A percentile compares a stretch with the other conserved stretches of the same genome.
phyloP scores from a whole-genome alignment of 2,113 vertebrate species.

The Menura novaehollandiae region DNA sequence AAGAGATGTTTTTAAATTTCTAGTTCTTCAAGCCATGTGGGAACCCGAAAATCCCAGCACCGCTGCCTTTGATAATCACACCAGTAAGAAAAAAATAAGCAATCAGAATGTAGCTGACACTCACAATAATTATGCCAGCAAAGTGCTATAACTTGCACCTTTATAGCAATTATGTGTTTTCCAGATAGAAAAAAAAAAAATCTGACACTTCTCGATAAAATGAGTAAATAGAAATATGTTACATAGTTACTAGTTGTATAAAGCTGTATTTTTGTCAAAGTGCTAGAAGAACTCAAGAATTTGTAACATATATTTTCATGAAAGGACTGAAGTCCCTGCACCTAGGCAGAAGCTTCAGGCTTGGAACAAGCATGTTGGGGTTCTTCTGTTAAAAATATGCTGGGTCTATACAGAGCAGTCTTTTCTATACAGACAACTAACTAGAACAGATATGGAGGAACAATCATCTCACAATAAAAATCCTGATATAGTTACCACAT shows the following conservation, averaged over 20 bases:
- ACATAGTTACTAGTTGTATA: background rate
- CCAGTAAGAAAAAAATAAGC: background rate
- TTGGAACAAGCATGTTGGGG: background rate
- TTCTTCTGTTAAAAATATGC: background rate
- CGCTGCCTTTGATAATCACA: background rate
- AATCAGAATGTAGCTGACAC: background rate
- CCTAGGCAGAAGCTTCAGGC: background rate
- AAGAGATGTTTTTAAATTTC: constrained; percentile 11
- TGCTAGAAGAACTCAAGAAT: background rate
- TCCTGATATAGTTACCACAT: background rate
- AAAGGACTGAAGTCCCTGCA: background rate
- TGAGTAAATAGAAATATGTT: background rate
- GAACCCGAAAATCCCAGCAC: background rate
- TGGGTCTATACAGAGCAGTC: no score
- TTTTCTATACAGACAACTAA: background rate
- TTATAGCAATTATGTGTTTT: background rate
- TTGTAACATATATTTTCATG: background rate
- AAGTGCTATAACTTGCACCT: background rate
- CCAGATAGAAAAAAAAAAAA: background rate
- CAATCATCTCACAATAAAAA: background rate
- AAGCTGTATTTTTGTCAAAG: background rate
- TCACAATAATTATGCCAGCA: background rate
- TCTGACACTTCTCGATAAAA: background rate
- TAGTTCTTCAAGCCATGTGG: background rate
- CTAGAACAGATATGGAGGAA: background rate